A percentile compares a stretch with the other conserved stretches of the same genome.
Evolutionary conservation across 2,888 invertebrate genomes (phyloP).

Genomic region (Stegophylla sp.): DNA sequence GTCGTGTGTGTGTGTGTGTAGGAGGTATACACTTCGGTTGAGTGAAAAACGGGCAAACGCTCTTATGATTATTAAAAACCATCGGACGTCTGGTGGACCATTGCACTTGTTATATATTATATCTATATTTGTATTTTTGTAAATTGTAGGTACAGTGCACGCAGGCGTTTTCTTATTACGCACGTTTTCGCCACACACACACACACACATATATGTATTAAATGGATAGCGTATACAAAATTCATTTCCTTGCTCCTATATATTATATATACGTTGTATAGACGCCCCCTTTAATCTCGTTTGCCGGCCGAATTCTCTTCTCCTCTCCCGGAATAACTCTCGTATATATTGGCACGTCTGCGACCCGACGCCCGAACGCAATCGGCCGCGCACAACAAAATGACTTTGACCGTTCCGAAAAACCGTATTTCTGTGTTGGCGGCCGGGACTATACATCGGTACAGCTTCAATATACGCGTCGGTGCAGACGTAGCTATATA

Average conservation of each 20-base stretch:
- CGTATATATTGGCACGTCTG: background rate
- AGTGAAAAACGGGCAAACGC: conserved; percentile 52
- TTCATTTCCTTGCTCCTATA: background rate
- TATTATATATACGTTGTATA: no score
- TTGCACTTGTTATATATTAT: background rate
- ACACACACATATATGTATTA: background rate
- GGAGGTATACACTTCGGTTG: background rate
- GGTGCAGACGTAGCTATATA: no score
- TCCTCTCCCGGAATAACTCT: background rate
- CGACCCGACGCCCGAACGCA: background rate
- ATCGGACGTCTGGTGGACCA: background rate
- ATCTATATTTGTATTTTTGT: conserved; percentile 6
- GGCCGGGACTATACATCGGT: no score
- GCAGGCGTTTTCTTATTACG: no score
- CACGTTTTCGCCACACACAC: no score
- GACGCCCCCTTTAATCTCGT: background rate
- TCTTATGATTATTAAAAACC: conserved; percentile 58
- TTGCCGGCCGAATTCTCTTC: background rate
- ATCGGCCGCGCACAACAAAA: no score
- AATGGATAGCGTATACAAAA: background rate
- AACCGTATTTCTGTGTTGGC: no score
- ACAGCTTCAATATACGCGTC: no score
- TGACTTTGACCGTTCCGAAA: no score
- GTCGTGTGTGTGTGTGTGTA: background rate
- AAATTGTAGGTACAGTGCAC: no score